Conservation (phyloP, 2,888 invertebrate species). For the Cepaea hortensis region DNA sequence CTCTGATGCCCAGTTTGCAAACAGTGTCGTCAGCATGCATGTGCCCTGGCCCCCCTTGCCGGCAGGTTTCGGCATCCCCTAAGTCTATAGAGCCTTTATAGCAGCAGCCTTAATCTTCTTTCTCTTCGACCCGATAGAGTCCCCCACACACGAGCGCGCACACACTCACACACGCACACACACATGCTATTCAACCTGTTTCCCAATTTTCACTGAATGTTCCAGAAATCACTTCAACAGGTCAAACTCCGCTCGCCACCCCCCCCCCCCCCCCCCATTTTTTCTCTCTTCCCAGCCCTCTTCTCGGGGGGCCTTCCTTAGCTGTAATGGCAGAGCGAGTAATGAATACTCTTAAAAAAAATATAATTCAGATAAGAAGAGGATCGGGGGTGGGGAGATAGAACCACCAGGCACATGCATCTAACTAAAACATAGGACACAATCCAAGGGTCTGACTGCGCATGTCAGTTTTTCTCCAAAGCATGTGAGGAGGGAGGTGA, state of each 20-base stretch:
- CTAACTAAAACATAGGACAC: constrained; percentile 6
- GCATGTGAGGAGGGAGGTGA: constrained; percentile 18
- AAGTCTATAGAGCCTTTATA: background rate
- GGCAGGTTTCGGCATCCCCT: background rate
- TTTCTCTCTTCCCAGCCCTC: background rate
- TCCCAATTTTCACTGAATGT: background rate
- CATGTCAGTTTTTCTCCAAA: constrained; percentile 22
- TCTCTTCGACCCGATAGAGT: background rate
- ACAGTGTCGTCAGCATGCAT: no score
- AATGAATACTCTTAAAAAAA: background rate
- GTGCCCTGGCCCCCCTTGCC: no score
- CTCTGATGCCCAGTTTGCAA: no score
- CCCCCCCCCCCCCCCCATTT: background rate
- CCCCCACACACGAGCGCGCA: no score
- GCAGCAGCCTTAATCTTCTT: background rate
- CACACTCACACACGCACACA: background rate
- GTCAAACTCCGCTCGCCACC: background rate
- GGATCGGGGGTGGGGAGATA: background rate
- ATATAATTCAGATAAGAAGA: background rate
- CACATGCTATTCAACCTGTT: background rate
- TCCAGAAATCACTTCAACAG: background rate
- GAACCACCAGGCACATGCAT: constrained; percentile 12
- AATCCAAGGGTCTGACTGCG: constrained; percentile 28
- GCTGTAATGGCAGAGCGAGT: background rate
- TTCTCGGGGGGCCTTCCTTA: no score